These are phyloP conservation scores for Chalcis sispes DNA, from an alignment of 2,888 invertebrate genomes.

Conservation along the genomic window DNA sequence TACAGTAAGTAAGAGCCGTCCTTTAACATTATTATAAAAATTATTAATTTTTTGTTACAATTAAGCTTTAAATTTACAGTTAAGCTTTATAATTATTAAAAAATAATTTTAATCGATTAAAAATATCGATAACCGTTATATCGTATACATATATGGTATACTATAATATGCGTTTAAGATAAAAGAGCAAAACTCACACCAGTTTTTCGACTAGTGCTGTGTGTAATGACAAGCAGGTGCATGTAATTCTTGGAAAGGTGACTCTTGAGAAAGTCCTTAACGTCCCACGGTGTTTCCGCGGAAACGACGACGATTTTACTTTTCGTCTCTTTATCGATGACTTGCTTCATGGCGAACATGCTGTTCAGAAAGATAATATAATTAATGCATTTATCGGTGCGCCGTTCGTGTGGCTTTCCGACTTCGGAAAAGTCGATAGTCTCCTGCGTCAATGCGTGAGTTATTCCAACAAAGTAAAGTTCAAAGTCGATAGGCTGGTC, in stretches of 20 bases:
- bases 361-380: slow-evolving; percentile 84
- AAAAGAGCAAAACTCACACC: slow-evolving; percentile 60
- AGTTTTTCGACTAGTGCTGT: slow-evolving; percentile 78
- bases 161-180: too few species aligned
- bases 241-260: slow-evolving; percentile 81
- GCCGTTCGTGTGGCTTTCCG: background rate
- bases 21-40: too few species aligned
- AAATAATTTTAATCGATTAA: too few species aligned
- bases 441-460: slow-evolving; percentile 34
- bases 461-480: slow-evolving; percentile 13
- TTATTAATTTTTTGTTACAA: too few species aligned
- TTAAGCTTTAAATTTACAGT: too few species aligned
- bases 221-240: slow-evolving; percentile 84
- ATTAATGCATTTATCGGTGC: slow-evolving; percentile 78
- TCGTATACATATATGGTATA: too few species aligned
- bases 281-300: slow-evolving; percentile 85
- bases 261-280: slow-evolving; percentile 83
- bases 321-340: slow-evolving; percentile 81
- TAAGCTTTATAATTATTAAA: background rate
- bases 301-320: slow-evolving; percentile 83
- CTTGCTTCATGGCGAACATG: slow-evolving; percentile 79
- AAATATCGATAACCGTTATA: too few species aligned
- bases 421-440: slow-evolving; percentile 6
- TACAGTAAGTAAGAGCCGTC: slow-evolving; percentile 85
- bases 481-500: slow-evolving; percentile 45